Evolutionary conservation across 2,113 vertebrate genomes (phyloP), one percentile per base, ranked within the genome.

Genomic region (Poeciliopsis prolifica): DNA sequence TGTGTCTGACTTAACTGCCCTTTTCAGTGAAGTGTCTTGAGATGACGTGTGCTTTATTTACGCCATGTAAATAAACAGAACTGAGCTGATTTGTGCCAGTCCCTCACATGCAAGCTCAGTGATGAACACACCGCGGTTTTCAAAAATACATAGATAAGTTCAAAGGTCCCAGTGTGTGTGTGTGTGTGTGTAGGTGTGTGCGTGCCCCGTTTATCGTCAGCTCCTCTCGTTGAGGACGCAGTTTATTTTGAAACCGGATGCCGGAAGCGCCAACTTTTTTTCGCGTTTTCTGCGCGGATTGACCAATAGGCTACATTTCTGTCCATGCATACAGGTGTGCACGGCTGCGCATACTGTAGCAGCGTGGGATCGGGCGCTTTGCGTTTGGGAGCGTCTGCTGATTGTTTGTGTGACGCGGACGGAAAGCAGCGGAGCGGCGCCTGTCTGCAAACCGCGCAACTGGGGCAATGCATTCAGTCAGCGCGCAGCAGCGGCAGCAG

Each of bases 241-340:
- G n/a, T 88, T 92, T 92, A 92, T 83, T 91, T 81, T 91, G 91
- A 87, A 92, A 88, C 31, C 17, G 15, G 1, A 69, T 0, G 81
- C 82, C 81, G 91, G 91, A 90, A 79, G 64, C 71, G 1, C 58
- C 72, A 1, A 28, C 6, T 1, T 64, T 77, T 77, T 28, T 12
- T 22, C 10, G 1, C 10, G 19, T 58, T 58, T 58, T 75, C 61
- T 64, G 14, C 13, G 17, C 6, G 13, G 13, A 28, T 79, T 77
- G 65, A 80, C 77, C 75, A 51, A 72, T 71, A 71, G 61, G 30
- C 0, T 44, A 67, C 24, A 80, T 78, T 69, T 77, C 0, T 61
- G 65, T 54, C 54, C 28, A 28, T 40, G 70, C 72, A 67, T 66
- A 91, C 92, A 92, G 88, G 92, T 93, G 92, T 83, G 79, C 48